Conservation (phyloP, 2,888 invertebrate species). For the Venusia cambrica region DNA sequence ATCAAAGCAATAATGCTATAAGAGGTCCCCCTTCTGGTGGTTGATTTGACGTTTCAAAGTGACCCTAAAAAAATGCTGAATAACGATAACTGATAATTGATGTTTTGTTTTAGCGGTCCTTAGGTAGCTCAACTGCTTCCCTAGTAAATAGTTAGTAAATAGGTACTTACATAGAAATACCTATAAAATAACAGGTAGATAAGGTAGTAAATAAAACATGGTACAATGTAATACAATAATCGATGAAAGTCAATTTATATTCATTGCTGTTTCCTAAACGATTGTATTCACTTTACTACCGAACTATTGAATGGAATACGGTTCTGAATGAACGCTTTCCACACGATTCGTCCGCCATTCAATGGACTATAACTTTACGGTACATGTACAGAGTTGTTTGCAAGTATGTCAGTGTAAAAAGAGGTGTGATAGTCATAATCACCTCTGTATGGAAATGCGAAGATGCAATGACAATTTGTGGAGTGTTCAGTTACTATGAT, state of each 20-base stretch:
- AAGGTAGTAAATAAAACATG: conserved; percentile 9
- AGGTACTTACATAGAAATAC: too few species aligned
- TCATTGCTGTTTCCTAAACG: conserved; percentile 53
- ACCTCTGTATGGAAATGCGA: conserved; percentile 15
- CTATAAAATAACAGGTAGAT: conserved; percentile 2
- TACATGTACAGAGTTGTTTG: conserved; percentile 18
- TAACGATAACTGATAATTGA: too few species aligned
- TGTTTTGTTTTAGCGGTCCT: too few species aligned
- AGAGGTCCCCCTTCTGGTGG: too few species aligned
- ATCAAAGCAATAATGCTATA: too few species aligned
- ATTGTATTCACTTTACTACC: conserved; percentile 61
- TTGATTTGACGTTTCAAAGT: too few species aligned
- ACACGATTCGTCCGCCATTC: conserved; percentile 56
- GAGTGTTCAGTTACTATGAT: conserved; percentile 18
- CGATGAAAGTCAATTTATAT: conserved; percentile 58
- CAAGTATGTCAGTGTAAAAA: conserved; percentile 23
- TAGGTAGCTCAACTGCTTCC: too few species aligned
- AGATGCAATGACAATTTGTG: conserved; percentile 18
- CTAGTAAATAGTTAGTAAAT: too few species aligned
- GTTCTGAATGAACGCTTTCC: conserved; percentile 56
- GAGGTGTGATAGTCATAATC: conserved; percentile 26
- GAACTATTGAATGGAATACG: conserved; percentile 39
- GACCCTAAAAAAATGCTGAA: too few species aligned
- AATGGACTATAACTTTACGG: conserved; percentile 69
- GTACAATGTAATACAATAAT: conserved; percentile 26